A percentile compares a stretch with the other conserved stretches of the same genome.
Evolutionary conservation across 2,113 vertebrate genomes (phyloP).

Genomic region (Bungarus multicinctus): DNA sequence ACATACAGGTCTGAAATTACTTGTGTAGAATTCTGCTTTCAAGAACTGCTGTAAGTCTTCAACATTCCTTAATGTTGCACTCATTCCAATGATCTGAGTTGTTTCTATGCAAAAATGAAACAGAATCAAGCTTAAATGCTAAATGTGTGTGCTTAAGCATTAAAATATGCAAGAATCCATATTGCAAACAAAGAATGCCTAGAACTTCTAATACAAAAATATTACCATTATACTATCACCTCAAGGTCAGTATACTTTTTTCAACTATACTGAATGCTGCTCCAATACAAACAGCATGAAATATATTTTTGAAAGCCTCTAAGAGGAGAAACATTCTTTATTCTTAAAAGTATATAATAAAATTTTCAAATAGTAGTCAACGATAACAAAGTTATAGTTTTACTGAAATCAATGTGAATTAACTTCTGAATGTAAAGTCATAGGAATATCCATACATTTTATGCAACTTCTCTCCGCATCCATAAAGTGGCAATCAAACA

Average conservation of each 20-base stretch:
- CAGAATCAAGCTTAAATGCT: background rate
- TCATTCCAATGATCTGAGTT: constrained; percentile 95
- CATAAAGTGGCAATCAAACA: background rate
- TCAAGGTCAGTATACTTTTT: background rate
- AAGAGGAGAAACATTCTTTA: background rate
- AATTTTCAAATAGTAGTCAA: background rate
- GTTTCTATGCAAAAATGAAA: constrained; percentile 66
- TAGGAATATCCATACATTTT: background rate
- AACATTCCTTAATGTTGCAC: constrained; percentile 91
- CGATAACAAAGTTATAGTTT: background rate
- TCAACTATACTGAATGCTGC: background rate
- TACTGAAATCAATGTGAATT: background rate
- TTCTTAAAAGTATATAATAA: background rate
- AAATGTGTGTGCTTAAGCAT: background rate
- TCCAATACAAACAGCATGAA: background rate
- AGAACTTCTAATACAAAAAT: background rate
- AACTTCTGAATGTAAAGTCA: background rate
- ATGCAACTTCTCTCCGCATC: background rate
- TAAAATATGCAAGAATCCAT: background rate
- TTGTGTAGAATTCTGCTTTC: constrained; percentile 86
- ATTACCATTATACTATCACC: background rate
- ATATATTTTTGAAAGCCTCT: background rate
- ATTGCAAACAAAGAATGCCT: background rate
- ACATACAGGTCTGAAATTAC: constrained; percentile 89
- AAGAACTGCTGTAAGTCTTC: constrained; percentile 88